Evolutionary conservation across 1,140 invertebrate genomes (phyloP), one percentile per base, ranked within the genome.

Genomic region (Neoseiulus cucumeris): DNA sequence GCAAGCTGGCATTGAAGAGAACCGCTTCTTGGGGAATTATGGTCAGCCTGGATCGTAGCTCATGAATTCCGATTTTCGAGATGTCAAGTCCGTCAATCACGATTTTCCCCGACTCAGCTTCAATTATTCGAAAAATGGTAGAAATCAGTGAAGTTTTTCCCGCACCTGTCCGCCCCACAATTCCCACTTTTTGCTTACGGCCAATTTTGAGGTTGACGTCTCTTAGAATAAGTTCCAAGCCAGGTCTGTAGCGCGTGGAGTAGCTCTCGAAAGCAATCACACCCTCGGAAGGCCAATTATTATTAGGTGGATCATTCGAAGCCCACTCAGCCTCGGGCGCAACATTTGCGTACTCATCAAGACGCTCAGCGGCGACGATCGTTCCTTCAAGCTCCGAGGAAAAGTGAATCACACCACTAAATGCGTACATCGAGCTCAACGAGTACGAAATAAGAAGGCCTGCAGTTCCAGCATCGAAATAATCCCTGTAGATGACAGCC

Each of bases 1-100:
- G 79, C 67, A 92, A 73, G 6, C 82, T 83, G 0, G 87, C 89
- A 1, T 87, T 86, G 73, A 92, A 93, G 0, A 92, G 73, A 12
- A 92, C 84, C 0, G 89, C 88, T 65, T 81, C 79, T 73, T 80
- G 79, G 29, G 80, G 79, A 68, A 80, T 80, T 41, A 81, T 79
- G 2, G 79, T 77, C 39, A 80, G 73, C 64, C 74, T 74, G n/a
- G 70, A 72, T 22, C 79, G 66, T 0, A 81, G 71, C 66, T 79
- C 77, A 69, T 79, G 75, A 2, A 80, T 70, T 25, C 78, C 75
- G n/a, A 82, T 71, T 2, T 70, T 69, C n/a, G 68, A 64, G 17
- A 79, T 77, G 69, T 80, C 73, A 18, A 76, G 69, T 6, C 72
- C 75, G 69, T 81, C 80, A 39, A 81, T 78, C 0, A 73, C 30